Evolutionary conservation across 2,888 invertebrate species (phyloP).

Genomic region (Macaria liturata): DNA sequence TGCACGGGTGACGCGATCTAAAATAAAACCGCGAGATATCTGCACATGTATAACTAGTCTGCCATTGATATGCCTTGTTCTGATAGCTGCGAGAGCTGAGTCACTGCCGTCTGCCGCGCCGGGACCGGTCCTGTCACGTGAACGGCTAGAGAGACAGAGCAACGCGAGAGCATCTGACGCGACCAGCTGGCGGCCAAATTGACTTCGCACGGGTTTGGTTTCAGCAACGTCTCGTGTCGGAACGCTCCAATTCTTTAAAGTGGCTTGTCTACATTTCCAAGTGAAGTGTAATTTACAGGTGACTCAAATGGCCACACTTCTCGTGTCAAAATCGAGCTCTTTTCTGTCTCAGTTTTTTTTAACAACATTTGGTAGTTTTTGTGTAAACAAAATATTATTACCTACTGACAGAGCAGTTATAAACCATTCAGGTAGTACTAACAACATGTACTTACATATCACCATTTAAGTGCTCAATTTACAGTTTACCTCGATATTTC

Average conservation of each 20-base stretch:
- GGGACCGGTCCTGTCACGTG: constrained; percentile 24
- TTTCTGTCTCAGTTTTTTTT: too few species aligned
- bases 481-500: too few species aligned
- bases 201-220: constrained; percentile 9
- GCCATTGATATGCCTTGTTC: constrained; percentile 49
- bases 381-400: too few species aligned
- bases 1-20: constrained; percentile 41
- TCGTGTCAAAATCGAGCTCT: too few species aligned
- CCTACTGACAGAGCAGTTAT: too few species aligned
- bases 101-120: constrained; percentile 47
- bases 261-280: background rate
- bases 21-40: constrained; percentile 48
- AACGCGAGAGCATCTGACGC: constrained; percentile 15
- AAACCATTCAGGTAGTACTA: too few species aligned
- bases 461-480: too few species aligned
- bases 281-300: background rate
- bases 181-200: constrained; percentile 13
- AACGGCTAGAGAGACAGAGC: constrained; percentile 11
- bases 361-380: too few species aligned
- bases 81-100: constrained; percentile 40
- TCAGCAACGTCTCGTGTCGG: constrained; percentile 6
- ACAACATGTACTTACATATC: too few species aligned
- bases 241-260: constrained; percentile 3
- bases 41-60: constrained; percentile 17
- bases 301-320: too few species aligned